Conservation (phyloP, 2,113 vertebrate genomes). For the Morone chrysops region DNA sequence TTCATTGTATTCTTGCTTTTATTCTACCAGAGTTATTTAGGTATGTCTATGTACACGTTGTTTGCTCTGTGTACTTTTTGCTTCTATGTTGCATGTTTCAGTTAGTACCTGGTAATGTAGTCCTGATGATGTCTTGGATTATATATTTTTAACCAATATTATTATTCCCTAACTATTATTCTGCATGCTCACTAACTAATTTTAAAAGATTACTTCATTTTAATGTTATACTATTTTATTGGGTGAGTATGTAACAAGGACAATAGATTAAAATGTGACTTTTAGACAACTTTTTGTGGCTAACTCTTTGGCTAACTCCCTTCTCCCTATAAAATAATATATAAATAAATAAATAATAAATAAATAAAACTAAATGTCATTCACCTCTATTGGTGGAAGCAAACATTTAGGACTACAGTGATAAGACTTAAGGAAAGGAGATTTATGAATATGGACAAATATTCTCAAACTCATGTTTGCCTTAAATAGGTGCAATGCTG, state of each 20-base stretch:
- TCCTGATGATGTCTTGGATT: not conserved
- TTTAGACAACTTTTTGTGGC: too few relatives aligned
- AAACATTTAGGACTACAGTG: not conserved
- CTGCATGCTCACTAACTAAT: not conserved
- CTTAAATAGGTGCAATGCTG: not conserved
- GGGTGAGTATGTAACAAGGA: not conserved
- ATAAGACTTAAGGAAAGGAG: slow-evolving; percentile 34
- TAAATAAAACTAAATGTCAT: not conserved
- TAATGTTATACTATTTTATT: not conserved
- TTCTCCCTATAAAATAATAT: too few relatives aligned
- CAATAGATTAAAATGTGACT: too few relatives aligned
- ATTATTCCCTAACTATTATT: not conserved
- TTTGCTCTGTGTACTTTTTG: too few relatives aligned
- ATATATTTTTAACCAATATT: not conserved
- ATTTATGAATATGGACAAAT: slow-evolving; percentile 43
- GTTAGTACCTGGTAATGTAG: not conserved
- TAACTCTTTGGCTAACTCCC: too few relatives aligned
- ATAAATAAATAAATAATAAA: too few relatives aligned
- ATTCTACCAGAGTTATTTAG: not conserved
- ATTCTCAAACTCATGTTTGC: not conserved
- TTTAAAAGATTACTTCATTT: not conserved
- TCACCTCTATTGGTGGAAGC: not conserved
- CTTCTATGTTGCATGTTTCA: not conserved
- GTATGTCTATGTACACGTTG: not conserved
- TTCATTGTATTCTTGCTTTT: not conserved